These are phyloP conservation scores for Salvelinus alpinus DNA, from an alignment of 2,113 vertebrate species.

Conservation along the genomic window DNA sequence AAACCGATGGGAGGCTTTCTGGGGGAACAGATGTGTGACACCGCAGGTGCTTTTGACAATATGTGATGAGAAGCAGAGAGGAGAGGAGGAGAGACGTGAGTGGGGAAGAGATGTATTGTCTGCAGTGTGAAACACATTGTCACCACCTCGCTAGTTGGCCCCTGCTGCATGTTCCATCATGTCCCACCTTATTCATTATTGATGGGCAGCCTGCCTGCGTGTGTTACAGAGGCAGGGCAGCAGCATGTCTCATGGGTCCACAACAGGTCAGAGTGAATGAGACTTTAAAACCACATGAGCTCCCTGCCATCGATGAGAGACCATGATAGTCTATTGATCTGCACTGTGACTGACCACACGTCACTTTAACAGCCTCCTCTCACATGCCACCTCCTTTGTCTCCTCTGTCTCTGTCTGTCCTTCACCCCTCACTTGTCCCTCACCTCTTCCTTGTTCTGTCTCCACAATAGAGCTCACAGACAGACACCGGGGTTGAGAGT, in stretches of 20 bases:
- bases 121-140: constrained; percentile 12
- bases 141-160: constrained; percentile 11
- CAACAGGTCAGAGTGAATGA: background rate
- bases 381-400: background rate
- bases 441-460: background rate
- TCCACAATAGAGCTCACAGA: background rate
- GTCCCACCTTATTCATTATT: constrained; percentile 50
- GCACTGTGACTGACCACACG: too few species aligned
- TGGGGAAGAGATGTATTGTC: constrained; percentile 9
- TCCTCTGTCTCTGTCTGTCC: background rate
- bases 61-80: constrained; percentile 10
- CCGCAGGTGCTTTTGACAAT: too few species aligned
- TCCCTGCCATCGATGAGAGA: too few species aligned
- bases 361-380: background rate
- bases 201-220: constrained; percentile 37
- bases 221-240: constrained; percentile 16
- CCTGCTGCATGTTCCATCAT: constrained; percentile 10
- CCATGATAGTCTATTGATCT: too few species aligned
- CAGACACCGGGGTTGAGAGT: background rate
- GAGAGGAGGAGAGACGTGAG: constrained; percentile 8
- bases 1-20: too few species aligned
- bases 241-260: background rate
- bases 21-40: too few species aligned
- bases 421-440: background rate
- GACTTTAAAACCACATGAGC: too few species aligned